Evolutionary conservation across 2,113 vertebrate genomes (phyloP).

Genomic region (Oryzias curvinotus): DNA sequence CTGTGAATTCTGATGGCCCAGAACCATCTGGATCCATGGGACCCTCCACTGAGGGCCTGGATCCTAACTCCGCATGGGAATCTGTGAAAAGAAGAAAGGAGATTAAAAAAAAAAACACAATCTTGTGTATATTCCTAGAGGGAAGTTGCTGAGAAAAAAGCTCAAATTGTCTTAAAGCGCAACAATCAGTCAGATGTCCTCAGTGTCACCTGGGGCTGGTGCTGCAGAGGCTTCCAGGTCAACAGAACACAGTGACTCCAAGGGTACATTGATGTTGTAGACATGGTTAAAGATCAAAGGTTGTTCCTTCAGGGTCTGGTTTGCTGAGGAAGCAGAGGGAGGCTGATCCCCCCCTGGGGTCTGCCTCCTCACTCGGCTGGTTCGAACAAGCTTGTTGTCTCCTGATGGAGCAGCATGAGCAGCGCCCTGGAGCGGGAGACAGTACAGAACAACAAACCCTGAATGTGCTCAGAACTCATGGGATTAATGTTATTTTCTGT

Average conservation of each 20-base stretch:
- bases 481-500: conserved; percentile 10
- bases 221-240: conserved; percentile 77
- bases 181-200: conserved; percentile 37
- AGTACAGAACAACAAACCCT: conserved; percentile 23
- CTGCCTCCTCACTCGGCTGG: conserved; percentile 76
- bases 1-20: conserved; percentile 80
- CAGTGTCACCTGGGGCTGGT: conserved; percentile 40
- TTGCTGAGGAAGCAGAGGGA: conserved; percentile 55
- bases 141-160: background rate
- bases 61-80: conserved; percentile 56
- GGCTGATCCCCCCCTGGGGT: conserved; percentile 51
- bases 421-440: conserved; percentile 50
- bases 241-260: conserved; percentile 89
- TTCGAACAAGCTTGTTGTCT: conserved; percentile 69
- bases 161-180: background rate
- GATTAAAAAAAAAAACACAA: background rate
- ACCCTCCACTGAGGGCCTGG: conserved; percentile 64
- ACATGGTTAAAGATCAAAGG: conserved; percentile 94
- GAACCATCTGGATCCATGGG: conserved; percentile 70
- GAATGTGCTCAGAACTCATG: conserved; percentile 5
- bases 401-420: conserved; percentile 58
- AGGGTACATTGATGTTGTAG: conserved; percentile 93
- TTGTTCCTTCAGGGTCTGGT: conserved; percentile 83
- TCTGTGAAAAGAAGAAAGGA: conserved; percentile 26
- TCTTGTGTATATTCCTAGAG: background rate